Evolutionary conservation across 1,140 invertebrate genomes (phyloP), one percentile per base, ranked within the genome.

Genomic region (Musca vetustissima): DNA sequence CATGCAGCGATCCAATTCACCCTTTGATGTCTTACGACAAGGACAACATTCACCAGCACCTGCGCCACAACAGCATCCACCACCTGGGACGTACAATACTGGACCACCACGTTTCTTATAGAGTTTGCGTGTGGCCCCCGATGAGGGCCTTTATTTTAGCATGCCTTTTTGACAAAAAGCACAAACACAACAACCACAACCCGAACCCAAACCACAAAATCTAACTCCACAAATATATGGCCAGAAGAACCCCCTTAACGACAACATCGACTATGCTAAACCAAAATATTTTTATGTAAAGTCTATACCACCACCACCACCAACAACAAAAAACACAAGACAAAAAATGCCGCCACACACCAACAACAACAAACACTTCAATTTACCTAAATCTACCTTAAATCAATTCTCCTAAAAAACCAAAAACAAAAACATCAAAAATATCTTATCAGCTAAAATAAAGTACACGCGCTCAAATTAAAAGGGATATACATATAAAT

Each of bases 61-160:
- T 67, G 77, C 77, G 48, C 76, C 77, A 55, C 74, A 73, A 70
- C 76, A 73, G 68, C 53, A 74, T 73, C 72, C 68, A 67, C 73
- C 80, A 69, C 71, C 77, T 70, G 80, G 78, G 70, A 73, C 75
- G 72, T 78, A 78, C 66, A 78, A 81, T 76, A 76, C 80, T 64
- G 76, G 75, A 70, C 80, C 80, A 73, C 78, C 80, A 67, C 75
- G 80, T 68, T 82, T 78, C 75, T 82, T 82, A 81, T 82, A 82
- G 77, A 81, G 75, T 75, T 75, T 79, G 72, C 73, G 74, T 73
- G 73, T 80, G 70, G 80, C 73, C 72, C 76, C 74, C 70, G 76
- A 82, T 72, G 71, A 74, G 71, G 77, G 75, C 70, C 71, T 74
- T 70, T 79, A 78, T 76, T 82, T 79, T 74, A 78, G 75, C 74